Conservation (phyloP, 1,140 invertebrate species). For the Maniola jurtina region DNA sequence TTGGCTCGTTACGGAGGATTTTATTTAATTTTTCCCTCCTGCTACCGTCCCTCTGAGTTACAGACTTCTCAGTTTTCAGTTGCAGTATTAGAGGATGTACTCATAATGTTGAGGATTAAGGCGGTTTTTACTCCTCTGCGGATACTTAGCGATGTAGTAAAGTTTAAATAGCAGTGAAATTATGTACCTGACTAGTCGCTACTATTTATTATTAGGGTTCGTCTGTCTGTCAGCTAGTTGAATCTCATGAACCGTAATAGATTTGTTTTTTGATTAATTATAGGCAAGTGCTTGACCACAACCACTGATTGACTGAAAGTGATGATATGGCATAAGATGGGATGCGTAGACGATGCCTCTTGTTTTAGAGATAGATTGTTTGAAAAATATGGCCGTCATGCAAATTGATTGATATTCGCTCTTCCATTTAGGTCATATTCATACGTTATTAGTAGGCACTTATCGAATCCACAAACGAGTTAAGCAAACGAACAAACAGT, state of each 20-base stretch:
- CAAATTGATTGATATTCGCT: background rate
- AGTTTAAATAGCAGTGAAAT: too few relatives aligned
- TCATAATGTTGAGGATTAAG: slow-evolving; percentile 10
- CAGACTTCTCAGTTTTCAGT: slow-evolving; percentile 22
- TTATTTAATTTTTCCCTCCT: slow-evolving; percentile 59
- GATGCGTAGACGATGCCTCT: too few relatives aligned
- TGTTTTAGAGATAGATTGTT: too few relatives aligned
- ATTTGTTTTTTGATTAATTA: too few relatives aligned
- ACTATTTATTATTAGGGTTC: too few relatives aligned
- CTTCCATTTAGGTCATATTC: background rate
- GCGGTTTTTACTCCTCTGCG: background rate
- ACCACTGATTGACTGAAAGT: too few relatives aligned
- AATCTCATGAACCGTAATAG: too few relatives aligned
- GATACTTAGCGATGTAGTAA: background rate
- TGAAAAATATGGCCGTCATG: too few relatives aligned
- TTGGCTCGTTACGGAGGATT: slow-evolving; percentile 55
- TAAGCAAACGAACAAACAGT: slow-evolving; percentile 11
- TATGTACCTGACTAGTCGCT: too few relatives aligned
- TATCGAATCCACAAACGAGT: background rate
- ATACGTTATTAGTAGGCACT: background rate
- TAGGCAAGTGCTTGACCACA: too few relatives aligned
- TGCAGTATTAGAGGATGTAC: slow-evolving; percentile 18
- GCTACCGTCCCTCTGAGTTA: slow-evolving; percentile 22
- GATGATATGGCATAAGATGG: too few relatives aligned
- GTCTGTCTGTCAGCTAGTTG: too few relatives aligned